Evolutionary conservation across 2,888 invertebrate genomes (phyloP), one percentile per base, ranked within the genome.

Genomic region (Folsomia manolachei): DNA sequence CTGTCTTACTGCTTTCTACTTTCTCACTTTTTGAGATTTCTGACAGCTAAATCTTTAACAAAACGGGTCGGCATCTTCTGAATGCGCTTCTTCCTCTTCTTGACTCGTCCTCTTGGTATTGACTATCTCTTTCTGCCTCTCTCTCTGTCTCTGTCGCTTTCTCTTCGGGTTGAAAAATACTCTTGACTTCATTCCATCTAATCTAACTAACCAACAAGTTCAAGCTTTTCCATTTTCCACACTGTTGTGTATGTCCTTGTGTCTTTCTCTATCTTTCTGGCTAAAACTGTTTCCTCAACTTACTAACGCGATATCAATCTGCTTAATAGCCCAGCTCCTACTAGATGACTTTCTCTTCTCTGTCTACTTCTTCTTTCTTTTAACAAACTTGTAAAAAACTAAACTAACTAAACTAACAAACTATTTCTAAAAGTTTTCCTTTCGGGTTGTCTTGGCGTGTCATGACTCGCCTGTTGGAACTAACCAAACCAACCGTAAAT

Each of bases 51-150:
- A 18, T 21, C 21, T 18, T n/a, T 19, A 19, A 19, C 21, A 7
- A 56, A 56, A 56, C 56, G 56, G 21, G 56, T 56, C 56, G 56
- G 56, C 56, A 56, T 56, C 21, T 56, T 21, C 21, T 56, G 19
- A 56, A 56, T 56, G 56, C 56, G 56, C 56, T 56, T 56, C 56
- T 56, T 56, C 56, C 21, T 56, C 56, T 56, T 56, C 56, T 18
- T 21, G 56, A 56, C 56, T 56, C 56, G 56, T 56, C 19, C 56
- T 21, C 56, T 56, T 56, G 11, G 18, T 56, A 56, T 14, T 4
- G 39, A 4, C 39, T 39, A n/a, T n/a, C n/a, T n/a, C n/a, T 14
- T 39, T 14, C 14, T 39, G 7, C 14, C 39, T 39, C 14, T 39
- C 39, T 39, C 39, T 39, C 39, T 39, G 14, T 39, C 14, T 39